Percentiles rank a stretch among this genome's conserved stretches.
Evolutionary conservation across 2,888 invertebrate genomes (phyloP).

Genomic region (Pammene fasciana): DNA sequence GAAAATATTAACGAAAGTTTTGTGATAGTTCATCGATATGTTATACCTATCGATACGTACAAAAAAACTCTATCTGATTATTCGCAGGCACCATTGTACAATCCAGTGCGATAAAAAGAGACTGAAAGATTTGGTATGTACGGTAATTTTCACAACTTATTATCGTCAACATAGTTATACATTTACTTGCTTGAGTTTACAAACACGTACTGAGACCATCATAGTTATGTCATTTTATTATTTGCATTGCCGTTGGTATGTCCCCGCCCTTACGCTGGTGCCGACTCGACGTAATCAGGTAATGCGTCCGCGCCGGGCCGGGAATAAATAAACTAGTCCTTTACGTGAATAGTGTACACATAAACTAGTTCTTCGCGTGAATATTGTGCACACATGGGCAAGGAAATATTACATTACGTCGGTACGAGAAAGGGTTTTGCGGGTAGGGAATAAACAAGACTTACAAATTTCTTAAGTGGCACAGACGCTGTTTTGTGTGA

Average conservation of each 20-base stretch:
- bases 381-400: constrained; percentile 8
- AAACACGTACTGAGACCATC: too few species aligned
- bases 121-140: too few species aligned
- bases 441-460: background rate
- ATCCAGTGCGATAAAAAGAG: too few species aligned
- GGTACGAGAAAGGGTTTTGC: background rate
- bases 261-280: constrained; percentile 2
- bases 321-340: constrained; percentile 40
- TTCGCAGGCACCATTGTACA: too few species aligned
- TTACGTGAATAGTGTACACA: constrained; percentile 27
- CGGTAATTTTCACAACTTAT: too few species aligned
- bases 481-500: too few species aligned
- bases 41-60: too few species aligned
- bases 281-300: constrained; percentile 34
- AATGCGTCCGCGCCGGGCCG: constrained; percentile 37
- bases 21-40: too few species aligned
- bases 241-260: background rate
- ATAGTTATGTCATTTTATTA: background rate
- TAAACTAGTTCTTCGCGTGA: constrained; percentile 23
- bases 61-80: too few species aligned
- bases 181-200: too few species aligned
- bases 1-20: too few species aligned
- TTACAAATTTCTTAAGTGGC: background rate
- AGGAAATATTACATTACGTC: constrained; percentile 21
- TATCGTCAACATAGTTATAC: too few species aligned